phyloP scores from a whole-genome alignment of 2,113 vertebrate species.

The Notechis scutatus region DNA sequence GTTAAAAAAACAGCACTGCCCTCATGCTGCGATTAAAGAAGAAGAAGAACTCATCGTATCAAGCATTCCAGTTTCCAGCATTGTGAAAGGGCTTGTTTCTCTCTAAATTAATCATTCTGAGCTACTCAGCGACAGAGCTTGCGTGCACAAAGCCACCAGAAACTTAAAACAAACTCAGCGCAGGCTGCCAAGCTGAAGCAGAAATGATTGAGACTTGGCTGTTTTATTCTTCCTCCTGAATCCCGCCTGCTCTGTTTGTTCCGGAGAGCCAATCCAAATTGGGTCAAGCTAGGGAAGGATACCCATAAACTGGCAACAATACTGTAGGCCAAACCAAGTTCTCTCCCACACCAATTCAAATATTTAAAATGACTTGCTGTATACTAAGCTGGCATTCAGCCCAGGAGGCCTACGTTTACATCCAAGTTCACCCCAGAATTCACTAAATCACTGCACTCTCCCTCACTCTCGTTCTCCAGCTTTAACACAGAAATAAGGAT shows the following conservation, averaged over 20 bases:
- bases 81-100: constrained; percentile 17
- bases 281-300: constrained; percentile 10
- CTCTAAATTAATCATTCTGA: constrained; percentile 42
- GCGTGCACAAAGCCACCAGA: background rate
- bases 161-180: constrained; percentile 19
- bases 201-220: constrained; percentile 14
- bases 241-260: constrained; percentile 16
- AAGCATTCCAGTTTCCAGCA: constrained; percentile 27
- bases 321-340: background rate
- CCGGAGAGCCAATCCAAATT: constrained; percentile 20
- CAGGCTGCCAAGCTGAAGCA: constrained; percentile 12
- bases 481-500: background rate
- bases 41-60: constrained; percentile 52
- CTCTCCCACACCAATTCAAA: background rate
- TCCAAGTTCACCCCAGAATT: constrained; percentile 3
- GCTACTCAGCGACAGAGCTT: background rate
- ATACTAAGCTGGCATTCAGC: background rate
- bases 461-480: background rate
- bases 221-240: constrained; percentile 1
- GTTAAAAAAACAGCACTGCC: constrained; percentile 79
- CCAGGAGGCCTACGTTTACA: background rate
- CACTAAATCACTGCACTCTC: background rate
- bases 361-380: background rate
- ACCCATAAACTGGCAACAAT: background rate
- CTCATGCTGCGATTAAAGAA: constrained; percentile 68